Conservation (phyloP, 2,797 vertebrate species). For the Pseudocheirus occidentalis region DNA sequence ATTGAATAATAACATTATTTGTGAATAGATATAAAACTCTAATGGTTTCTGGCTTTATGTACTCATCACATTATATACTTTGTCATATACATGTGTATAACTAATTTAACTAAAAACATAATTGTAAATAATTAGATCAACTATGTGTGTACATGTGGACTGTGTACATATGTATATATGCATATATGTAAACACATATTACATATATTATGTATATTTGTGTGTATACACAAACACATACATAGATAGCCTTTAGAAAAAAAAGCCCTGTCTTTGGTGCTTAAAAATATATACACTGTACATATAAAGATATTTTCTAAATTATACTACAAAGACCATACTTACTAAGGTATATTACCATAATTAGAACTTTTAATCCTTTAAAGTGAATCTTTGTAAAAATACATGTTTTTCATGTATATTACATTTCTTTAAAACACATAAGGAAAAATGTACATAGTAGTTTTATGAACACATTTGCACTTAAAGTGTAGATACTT, state of each 20-base stretch:
- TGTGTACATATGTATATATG: not conserved
- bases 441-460: constrained; percentile 29
- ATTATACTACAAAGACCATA: constrained; percentile 17
- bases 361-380: constrained; percentile 6
- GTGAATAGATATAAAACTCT: constrained; percentile 28
- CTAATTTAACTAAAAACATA: not conserved
- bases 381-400: not conserved
- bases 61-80: not conserved
- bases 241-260: constrained; percentile 25
- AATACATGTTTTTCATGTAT: not conserved
- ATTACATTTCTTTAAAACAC: constrained; percentile 38
- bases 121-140: not conserved
- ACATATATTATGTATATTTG: not conserved
- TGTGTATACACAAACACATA: not conserved
- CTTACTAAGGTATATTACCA: constrained; percentile 10
- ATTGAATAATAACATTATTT: constrained; percentile 61
- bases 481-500: not conserved
- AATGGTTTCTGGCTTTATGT: not conserved
- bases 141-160: not conserved
- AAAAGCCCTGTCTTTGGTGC: constrained; percentile 29
- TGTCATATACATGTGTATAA: not conserved
- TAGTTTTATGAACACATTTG: not conserved
- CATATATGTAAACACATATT: not conserved
- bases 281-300: constrained; percentile 54
- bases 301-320: constrained; percentile 32